These are phyloP conservation scores for Panzeria rudis DNA, from an alignment of 2,888 invertebrate species.

Conservation along the genomic window DNA sequence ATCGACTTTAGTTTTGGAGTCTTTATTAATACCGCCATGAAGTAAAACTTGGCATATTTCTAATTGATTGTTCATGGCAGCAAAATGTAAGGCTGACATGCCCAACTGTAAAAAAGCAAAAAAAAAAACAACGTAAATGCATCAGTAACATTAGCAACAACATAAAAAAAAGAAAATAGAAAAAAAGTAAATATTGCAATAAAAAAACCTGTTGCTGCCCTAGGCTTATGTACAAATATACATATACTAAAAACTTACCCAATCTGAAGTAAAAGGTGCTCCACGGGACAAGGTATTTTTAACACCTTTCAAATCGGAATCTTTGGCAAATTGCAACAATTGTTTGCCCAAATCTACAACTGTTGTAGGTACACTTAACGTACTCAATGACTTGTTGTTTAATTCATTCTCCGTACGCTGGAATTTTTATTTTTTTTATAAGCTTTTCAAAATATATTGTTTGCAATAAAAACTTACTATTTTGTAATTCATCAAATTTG, in stretches of 20 bases:
- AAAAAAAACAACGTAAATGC: slow-evolving; percentile 17
- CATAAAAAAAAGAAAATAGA: slow-evolving; percentile 17
- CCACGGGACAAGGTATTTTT: slow-evolving; percentile 92
- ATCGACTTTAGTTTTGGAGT: slow-evolving; percentile 96
- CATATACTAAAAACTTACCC: slow-evolving; percentile 86
- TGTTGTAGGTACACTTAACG: slow-evolving; percentile 75
- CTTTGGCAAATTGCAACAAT: slow-evolving; percentile 90
- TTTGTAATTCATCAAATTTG: slow-evolving; percentile 79
- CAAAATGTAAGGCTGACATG: slow-evolving; percentile 94
- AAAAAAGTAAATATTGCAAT: slow-evolving; percentile 17
- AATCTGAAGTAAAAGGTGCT: slow-evolving; percentile 96
- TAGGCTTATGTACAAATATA: background rate
- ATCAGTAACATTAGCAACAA: slow-evolving; percentile 64
- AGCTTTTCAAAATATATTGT: background rate
- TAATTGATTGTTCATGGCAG: slow-evolving; percentile 91
- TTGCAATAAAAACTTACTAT: slow-evolving; percentile 76
- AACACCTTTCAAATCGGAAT: slow-evolving; percentile 91
- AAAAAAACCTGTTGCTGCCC: slow-evolving; percentile 68
- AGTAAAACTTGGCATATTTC: slow-evolving; percentile 92
- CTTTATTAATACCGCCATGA: slow-evolving; percentile 93
- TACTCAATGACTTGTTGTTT: slow-evolving; percentile 73
- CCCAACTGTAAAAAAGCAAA: slow-evolving; percentile 87
- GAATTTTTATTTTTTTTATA: slow-evolving; percentile 8
- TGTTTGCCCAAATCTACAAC: slow-evolving; percentile 92
- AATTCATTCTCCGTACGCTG: slow-evolving; percentile 80